Evolutionary conservation across 2,113 vertebrate genomes (phyloP), one percentile per base, ranked within the genome.

Genomic region (Eulacestoma nigropectus): DNA sequence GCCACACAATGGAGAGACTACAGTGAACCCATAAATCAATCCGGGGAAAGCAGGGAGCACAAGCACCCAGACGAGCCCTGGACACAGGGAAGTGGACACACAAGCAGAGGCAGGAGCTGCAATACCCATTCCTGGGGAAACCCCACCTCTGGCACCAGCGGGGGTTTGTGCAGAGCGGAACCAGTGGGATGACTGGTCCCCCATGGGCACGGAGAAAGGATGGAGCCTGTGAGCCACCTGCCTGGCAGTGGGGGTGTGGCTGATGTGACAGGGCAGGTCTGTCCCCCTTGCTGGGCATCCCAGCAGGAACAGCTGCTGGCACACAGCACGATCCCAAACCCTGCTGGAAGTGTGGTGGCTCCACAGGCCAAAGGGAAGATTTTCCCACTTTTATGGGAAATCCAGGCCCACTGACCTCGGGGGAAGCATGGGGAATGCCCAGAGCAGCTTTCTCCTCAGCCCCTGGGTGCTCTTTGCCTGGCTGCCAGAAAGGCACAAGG

Each of bases 11-110:
- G n/a, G 35, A 59, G 59, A 44, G 52, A 73, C 57, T 21, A 73
- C 62, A 95, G 65, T 73, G 47, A 60, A 16, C 44, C 49, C 57
- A 89, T 50, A 50, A 92, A 95, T 93, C 94, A 84, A 2, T 11
- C 33, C 0, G 1, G 59, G 80, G 67, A 65, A 70, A 80, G 46
- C 17, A 4, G 29, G 32, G 37, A 84, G 23, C 13, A 22, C 73
- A 86, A 91, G 73, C 86, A 84, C 44, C 2, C 9, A 18, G 6
- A 11, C 0, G 4, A 37, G 18, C 23, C 14, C 46, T 35, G 75
- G 55, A 42, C 46, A 27, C 46, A 35, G 42, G 89, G 73, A 90
- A 92, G 39, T 35, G 39, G 33, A 57, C 4, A 5, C 7, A 21
- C 32, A 86, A 90, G 85, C 82, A 93, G 41, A 72, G 87, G 46